Conservation (phyloP, 2,113 vertebrate species). For the Sardina pilchardus region DNA sequence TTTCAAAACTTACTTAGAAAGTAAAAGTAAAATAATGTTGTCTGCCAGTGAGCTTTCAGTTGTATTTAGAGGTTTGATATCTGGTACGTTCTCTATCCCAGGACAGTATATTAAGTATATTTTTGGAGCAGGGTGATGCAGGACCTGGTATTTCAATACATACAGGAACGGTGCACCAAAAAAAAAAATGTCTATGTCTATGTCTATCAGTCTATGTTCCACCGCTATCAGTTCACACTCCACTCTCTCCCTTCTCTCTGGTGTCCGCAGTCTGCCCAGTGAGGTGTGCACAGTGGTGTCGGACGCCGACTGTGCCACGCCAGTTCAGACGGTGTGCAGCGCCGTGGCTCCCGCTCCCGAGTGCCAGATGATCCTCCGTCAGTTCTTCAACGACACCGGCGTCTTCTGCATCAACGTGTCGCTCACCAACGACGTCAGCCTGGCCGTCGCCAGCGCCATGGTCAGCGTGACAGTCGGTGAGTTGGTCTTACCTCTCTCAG, state of each 20-base stretch:
- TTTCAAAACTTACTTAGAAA: too few species aligned
- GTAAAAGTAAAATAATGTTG: too few species aligned
- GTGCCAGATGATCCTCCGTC: constrained; percentile 86
- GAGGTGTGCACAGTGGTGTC: constrained; percentile 88
- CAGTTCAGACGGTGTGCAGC: constrained; percentile 75
- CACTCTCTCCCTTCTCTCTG: background rate
- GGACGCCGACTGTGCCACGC: constrained; percentile 80
- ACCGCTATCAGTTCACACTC: background rate
- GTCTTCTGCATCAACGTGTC: constrained; percentile 92
- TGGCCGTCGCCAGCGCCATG: constrained; percentile 83
- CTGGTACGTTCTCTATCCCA: too few species aligned
- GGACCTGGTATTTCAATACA: too few species aligned
- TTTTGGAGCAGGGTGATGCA: too few species aligned
- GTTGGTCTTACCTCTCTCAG: constrained; percentile 26
- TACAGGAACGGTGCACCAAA: too few species aligned
- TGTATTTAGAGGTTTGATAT: background rate
- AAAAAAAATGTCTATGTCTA: too few species aligned
- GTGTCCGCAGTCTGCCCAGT: constrained; percentile 76
- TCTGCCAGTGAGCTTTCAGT: background rate
- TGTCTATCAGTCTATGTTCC: background rate
- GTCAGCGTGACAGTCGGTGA: constrained; percentile 78
- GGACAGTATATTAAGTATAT: too few species aligned
- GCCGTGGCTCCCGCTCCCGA: constrained; percentile 75
- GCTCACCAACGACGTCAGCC: constrained; percentile 82
- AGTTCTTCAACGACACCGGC: constrained; percentile 84